These are phyloP conservation scores for Pteria penguin DNA, from an alignment of 2,888 invertebrate genomes.

Conservation along the genomic window DNA sequence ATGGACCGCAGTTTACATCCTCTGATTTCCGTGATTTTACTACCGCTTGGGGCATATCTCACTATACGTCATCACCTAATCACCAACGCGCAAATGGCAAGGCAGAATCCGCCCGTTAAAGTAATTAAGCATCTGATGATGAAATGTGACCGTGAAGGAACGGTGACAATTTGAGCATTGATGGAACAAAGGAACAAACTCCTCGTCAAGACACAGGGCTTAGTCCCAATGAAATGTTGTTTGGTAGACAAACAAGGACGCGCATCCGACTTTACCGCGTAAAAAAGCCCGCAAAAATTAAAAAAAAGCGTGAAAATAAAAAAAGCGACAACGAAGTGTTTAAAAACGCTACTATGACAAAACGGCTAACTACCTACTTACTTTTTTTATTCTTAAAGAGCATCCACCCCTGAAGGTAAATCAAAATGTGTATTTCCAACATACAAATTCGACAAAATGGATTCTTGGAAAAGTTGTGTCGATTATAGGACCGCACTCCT, in stretches of 20 bases:
- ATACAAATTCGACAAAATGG: neutral
- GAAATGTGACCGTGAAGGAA: neutral
- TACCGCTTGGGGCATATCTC: constrained; percentile 37
- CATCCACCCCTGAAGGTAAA: neutral
- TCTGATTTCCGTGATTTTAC: constrained; percentile 26
- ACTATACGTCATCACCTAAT: constrained; percentile 37
- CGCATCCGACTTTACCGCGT: neutral
- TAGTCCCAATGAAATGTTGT: neutral
- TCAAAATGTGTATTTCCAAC: constrained; percentile 26
- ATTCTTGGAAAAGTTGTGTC: constrained; percentile 2
- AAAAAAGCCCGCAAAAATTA: neutral
- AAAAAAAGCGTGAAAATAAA: neutral
- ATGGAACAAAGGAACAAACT: neutral
- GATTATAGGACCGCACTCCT: neutral
- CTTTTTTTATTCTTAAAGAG: too few species aligned
- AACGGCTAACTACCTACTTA: neutral
- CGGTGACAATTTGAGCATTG: neutral
- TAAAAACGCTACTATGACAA: neutral
- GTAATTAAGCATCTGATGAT: neutral
- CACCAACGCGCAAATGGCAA: constrained; percentile 42
- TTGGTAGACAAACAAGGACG: neutral
- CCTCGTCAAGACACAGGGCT: neutral
- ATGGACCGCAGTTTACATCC: constrained; percentile 38
- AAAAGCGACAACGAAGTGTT: neutral
- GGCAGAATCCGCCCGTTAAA: constrained; percentile 30